Evolutionary conservation across 2,888 invertebrate species (phyloP), one percentile per base, ranked within the genome.

Genomic region (Taenaris catops): DNA sequence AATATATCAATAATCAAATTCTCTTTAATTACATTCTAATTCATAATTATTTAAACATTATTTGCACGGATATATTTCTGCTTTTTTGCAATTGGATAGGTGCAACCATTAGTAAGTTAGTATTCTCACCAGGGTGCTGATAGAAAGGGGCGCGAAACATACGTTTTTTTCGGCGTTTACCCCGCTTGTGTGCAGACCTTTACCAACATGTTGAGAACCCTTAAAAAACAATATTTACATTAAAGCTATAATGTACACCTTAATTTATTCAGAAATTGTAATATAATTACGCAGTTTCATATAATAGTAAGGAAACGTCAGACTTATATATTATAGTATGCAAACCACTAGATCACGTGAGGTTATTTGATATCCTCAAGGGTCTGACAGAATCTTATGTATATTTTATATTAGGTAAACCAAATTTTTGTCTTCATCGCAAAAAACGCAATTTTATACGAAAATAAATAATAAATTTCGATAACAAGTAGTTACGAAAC

Each of bases 51-150:
- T 14, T 14, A 14, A 14, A 14, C 14, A 3, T 14, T 14, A 4
- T 14, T 3, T 14, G 14, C 14, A 14, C 4, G 14, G 14, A 7
- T 4, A 16, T n/a, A 20, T 5, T 34, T 47, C 52, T 59, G 55
- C 55, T 63, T 55, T 50, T 61, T 51, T 51, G 44, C 49, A 51
- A 36, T 25, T 20, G 26, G 17, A 24, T 21, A 19, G 39, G 39
- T 37, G 47, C 48, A 43, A 52, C 48, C 44, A 73, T 83, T 81
- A 81, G 79, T 81, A 58, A 59, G 83, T 86, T 86, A 86, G 80
- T 76, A 55, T 62, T 70, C 86, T 86, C 86, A 86, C 86, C 86
- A 81, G 51, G 64, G 73, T 69, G 59, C 72, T 71, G 48, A 72
- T 65, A 29, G 61, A 49, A 38, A 62, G 58, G 52, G 72, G 67